Percentiles rank a stretch among this genome's conserved stretches.
phyloP scores from a whole-genome alignment of 1,140 invertebrate genomes.

The Drosophila micromelanica region DNA sequence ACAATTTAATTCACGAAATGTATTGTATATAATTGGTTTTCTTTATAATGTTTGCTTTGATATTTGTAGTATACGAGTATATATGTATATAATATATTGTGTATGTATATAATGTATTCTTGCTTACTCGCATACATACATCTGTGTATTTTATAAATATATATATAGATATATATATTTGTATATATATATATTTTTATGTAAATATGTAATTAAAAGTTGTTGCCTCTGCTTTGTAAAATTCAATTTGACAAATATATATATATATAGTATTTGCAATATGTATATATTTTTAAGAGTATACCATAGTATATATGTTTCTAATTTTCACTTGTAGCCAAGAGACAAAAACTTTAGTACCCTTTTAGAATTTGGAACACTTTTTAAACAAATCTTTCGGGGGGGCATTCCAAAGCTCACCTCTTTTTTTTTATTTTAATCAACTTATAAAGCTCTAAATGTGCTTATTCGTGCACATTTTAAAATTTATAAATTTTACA shows the following conservation, averaged over 20 bases:
- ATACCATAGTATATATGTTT: background rate
- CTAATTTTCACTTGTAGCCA: background rate
- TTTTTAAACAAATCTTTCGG: conserved; percentile 7
- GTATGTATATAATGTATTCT: background rate
- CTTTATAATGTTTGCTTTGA: conserved; percentile 27
- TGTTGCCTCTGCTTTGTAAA: conserved; percentile 22
- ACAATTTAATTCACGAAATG: conserved; percentile 65
- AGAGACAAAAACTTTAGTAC: conserved; percentile 1
- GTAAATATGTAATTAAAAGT: conserved; percentile 34
- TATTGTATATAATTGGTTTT: conserved; percentile 68
- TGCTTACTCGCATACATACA: conserved; percentile 5
- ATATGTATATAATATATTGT: conserved; percentile 36
- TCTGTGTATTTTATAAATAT: background rate
- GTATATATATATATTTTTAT: background rate
- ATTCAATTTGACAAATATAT: conserved; percentile 29
- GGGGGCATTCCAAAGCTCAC: conserved; percentile 14
- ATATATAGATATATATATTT: conserved; percentile 5
- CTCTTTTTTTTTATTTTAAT: background rate
- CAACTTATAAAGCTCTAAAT: too few relatives aligned
- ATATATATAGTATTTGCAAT: conserved; percentile 1
- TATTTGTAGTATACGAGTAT: conserved; percentile 49
- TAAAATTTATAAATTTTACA: too few relatives aligned
- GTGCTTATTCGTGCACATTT: too few relatives aligned
- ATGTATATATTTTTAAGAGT: background rate
- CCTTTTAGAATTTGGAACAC: conserved; percentile 15